phyloP scores from a whole-genome alignment of 2,113 vertebrate species.

The Chlorodrepanis virens region DNA sequence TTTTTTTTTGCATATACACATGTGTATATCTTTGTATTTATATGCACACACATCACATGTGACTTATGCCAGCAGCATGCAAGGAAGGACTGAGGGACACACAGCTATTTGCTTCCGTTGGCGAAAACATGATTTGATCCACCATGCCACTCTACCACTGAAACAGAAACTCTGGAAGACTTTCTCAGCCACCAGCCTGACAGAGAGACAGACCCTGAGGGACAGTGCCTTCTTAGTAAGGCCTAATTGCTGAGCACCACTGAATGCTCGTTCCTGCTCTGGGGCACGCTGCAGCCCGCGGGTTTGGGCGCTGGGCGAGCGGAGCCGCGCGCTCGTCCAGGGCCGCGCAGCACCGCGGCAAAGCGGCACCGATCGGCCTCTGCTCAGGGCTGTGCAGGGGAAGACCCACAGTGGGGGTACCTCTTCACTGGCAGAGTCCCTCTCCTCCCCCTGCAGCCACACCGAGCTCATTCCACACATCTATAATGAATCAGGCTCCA shows the following conservation, averaged over 20 bases:
- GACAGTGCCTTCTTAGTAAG: neutral
- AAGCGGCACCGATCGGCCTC: neutral
- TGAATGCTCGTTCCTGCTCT: neutral
- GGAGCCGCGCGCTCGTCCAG: fast-evolving
- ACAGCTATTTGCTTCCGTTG: neutral
- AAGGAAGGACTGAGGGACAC: neutral
- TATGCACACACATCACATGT: neutral
- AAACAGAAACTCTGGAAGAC: neutral
- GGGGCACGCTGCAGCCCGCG: fast-evolving
- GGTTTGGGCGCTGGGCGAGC: neutral
- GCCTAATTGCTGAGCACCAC: neutral
- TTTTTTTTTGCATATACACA: neutral
- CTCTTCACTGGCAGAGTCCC: neutral
- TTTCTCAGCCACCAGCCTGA: neutral
- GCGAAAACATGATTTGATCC: fast-evolving
- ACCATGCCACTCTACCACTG: neutral
- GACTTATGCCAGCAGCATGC: neutral
- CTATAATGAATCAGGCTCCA: conserved; percentile 77
- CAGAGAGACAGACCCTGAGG: neutral
- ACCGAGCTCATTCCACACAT: conserved; percentile 65
- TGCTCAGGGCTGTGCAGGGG: neutral
- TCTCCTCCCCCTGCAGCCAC: conserved; percentile 42
- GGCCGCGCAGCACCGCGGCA: neutral
- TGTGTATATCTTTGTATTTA: neutral
- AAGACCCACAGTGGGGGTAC: neutral